phyloP scores from a whole-genome alignment of 1,140 invertebrate genomes.

The Eriocheir sinensis region DNA sequence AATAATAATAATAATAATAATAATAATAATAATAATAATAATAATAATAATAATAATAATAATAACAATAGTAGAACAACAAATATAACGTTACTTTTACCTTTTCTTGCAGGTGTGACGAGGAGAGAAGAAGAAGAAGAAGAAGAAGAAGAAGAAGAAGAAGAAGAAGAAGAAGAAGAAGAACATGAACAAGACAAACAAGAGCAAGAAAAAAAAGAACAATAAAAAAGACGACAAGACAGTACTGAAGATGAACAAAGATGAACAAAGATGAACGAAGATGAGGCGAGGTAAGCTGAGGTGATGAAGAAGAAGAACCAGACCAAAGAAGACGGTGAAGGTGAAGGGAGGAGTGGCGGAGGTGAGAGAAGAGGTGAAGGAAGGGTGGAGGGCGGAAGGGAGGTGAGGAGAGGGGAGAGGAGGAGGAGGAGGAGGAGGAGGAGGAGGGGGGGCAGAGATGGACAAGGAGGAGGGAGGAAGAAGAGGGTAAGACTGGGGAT shows the following conservation, averaged over 20 bases:
- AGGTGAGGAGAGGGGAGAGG: too few species aligned
- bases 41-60: too few species aligned
- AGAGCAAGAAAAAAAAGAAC: neutral
- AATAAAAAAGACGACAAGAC: neutral
- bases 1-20: neutral
- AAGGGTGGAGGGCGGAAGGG: neutral
- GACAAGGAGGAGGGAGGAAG: too few species aligned
- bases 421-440: too few species aligned
- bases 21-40: neutral
- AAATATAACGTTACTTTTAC: neutral
- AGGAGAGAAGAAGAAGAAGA: neutral
- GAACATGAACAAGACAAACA: neutral
- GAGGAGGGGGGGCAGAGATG: too few species aligned
- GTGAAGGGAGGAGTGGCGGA: neutral
- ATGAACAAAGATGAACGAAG: too few species aligned
- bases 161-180: constrained; percentile 8
- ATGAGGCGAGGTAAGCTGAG: neutral
- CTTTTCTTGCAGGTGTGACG: neutral
- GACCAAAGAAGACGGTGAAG: neutral
- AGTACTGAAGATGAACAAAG: neutral
- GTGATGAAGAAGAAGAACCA: neutral
- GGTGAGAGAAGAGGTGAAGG: too few species aligned
- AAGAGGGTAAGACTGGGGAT: too few species aligned
- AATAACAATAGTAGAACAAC: too few species aligned
- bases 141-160: constrained; percentile 7